phyloP scores from a whole-genome alignment of 2,113 vertebrate species.

The Zeus faber region DNA sequence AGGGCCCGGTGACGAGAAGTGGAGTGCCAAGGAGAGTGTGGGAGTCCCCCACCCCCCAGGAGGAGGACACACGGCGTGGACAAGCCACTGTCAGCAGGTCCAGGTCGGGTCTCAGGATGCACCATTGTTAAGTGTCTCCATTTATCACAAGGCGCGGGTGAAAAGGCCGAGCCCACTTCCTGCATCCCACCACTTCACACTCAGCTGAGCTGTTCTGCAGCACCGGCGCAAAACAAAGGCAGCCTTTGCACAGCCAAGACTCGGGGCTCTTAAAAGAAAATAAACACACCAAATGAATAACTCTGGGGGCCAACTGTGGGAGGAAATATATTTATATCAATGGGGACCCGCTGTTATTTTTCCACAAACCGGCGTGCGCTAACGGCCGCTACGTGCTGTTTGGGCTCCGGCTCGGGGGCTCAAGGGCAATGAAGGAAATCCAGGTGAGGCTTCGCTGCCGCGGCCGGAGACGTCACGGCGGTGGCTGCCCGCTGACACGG shows the following conservation, averaged over 20 bases:
- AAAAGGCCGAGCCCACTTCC: slow-evolving; percentile 82
- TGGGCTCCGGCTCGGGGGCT: slow-evolving; percentile 41
- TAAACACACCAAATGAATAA: slow-evolving; percentile 67
- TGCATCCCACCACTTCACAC: slow-evolving; percentile 75
- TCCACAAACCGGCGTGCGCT: slow-evolving; percentile 42
- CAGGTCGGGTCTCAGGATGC: slow-evolving; percentile 80
- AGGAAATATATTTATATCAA: slow-evolving; percentile 79
- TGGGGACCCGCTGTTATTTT: slow-evolving; percentile 69
- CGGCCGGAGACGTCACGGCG: slow-evolving; percentile 49
- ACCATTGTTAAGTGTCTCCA: slow-evolving; percentile 94
- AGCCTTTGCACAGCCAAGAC: slow-evolving; percentile 72
- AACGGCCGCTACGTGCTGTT: slow-evolving; percentile 69
- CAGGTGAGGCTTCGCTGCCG: slow-evolving; percentile 61
- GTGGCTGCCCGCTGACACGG: slow-evolving; percentile 50
- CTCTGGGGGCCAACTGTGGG: slow-evolving; percentile 44
- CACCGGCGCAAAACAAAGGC: slow-evolving; percentile 73
- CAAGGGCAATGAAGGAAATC: slow-evolving; percentile 70
- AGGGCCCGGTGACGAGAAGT: slow-evolving; percentile 16
- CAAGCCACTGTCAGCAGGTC: slow-evolving; percentile 79
- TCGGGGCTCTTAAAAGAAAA: slow-evolving; percentile 51
- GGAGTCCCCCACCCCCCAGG: slow-evolving; percentile 26
- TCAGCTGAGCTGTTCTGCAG: slow-evolving; percentile 75
- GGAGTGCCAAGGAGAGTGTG: slow-evolving; percentile 1
- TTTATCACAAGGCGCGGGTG: slow-evolving; percentile 87
- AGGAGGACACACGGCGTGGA: slow-evolving; percentile 64